Evolutionary conservation across 2,113 vertebrate species (phyloP).

Genomic region (Toxotes jaculatrix): DNA sequence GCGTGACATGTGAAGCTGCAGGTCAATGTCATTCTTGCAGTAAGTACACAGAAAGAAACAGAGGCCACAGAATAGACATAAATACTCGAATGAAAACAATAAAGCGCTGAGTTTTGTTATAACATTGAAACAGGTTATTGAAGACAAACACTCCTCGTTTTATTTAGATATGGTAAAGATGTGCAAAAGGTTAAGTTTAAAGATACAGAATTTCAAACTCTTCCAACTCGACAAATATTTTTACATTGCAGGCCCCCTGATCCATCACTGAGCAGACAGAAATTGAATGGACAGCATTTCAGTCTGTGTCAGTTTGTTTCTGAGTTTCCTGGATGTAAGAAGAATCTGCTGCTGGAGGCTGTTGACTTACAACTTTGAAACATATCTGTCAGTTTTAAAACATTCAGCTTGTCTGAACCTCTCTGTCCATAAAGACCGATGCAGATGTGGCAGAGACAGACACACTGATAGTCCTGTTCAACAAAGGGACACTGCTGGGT

Average conservation of each 20-base stretch:
- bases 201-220: too few relatives aligned
- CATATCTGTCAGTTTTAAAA: not conserved
- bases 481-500: not conserved
- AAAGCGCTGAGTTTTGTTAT: too few relatives aligned
- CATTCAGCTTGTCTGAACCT: not conserved
- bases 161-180: not conserved
- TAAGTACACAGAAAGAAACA: not conserved
- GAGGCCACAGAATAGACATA: not conserved
- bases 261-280: not conserved
- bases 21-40: slow-evolving; percentile 54
- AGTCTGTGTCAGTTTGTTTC: not conserved
- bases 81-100: not conserved
- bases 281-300: not conserved
- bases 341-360: not conserved
- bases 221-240: too few relatives aligned
- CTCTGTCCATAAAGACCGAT: not conserved
- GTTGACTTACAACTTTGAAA: not conserved
- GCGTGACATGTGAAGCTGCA: slow-evolving; percentile 23
- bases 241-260: not conserved
- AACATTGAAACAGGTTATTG: too few relatives aligned
- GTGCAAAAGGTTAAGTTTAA: too few relatives aligned
- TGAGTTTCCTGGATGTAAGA: not conserved
- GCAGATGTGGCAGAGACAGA: not conserved
- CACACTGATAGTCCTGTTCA: not conserved
- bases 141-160: not conserved